Percentiles rank a stretch among this genome's conserved stretches.
Conservation (phyloP, 2,888 invertebrate species). For the Hirtodrosophila cameraria region DNA sequence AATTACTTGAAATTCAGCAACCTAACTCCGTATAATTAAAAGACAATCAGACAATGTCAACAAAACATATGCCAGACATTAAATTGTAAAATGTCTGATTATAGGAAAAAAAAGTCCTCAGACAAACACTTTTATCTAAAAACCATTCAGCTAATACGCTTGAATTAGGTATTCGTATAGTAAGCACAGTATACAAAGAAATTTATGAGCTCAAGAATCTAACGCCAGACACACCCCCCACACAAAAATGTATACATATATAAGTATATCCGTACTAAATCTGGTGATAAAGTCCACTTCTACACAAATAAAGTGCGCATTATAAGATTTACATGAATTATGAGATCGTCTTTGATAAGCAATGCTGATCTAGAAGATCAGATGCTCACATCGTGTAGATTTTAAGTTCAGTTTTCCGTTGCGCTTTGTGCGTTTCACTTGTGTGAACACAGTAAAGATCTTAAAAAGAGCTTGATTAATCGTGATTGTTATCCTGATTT, state of each 20-base stretch:
- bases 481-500: constrained; percentile 9
- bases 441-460: constrained; percentile 19
- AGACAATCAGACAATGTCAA: constrained; percentile 4
- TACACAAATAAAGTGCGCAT: constrained; percentile 17
- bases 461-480: neutral
- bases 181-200: too few relatives aligned
- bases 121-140: constrained; percentile 12
- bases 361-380: constrained; percentile 24
- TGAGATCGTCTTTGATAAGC: constrained; percentile 50
- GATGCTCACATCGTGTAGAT: constrained; percentile 20
- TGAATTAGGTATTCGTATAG: neutral
- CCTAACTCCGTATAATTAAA: too few relatives aligned
- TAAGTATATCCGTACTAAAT: constrained; percentile 33
- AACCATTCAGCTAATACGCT: neutral
- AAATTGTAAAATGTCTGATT: neutral
- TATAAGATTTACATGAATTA: constrained; percentile 62
- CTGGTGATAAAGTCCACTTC: constrained; percentile 34
- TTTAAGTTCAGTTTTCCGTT: constrained; percentile 45
- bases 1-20: too few relatives aligned
- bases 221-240: constrained; percentile 4
- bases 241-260: constrained; percentile 28
- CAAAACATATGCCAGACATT: neutral
- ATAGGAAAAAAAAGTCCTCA: constrained; percentile 27
- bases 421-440: constrained; percentile 30
- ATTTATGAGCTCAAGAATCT: constrained; percentile 1